phyloP scores from a whole-genome alignment of 2,113 vertebrate species.

The Raja brachyura region DNA sequence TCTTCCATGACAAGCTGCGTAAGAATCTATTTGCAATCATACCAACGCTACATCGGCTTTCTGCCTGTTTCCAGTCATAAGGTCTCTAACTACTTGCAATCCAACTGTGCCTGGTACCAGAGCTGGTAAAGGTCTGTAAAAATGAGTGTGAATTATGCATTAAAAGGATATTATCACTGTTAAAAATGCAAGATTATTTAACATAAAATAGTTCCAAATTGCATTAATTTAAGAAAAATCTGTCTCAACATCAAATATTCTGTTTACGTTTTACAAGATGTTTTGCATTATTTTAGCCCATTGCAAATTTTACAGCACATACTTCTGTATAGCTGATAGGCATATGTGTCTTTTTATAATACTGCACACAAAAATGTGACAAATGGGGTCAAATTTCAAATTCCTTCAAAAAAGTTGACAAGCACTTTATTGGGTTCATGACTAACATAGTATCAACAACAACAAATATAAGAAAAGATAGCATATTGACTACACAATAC shows the following conservation, averaged over 20 bases:
- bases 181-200: not conserved
- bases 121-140: not conserved
- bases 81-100: not conserved
- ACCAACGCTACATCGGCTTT: not conserved
- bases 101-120: not conserved
- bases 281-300: not conserved
- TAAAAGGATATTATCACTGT: not conserved
- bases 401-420: too few relatives aligned
- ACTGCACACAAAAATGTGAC: too few relatives aligned
- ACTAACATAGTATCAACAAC: too few relatives aligned
- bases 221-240: not conserved
- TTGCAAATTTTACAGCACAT: not conserved
- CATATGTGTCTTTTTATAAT: too few relatives aligned
- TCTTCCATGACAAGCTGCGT: too few relatives aligned
- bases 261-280: not conserved
- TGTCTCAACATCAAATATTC: not conserved
- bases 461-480: too few relatives aligned
- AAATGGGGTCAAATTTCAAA: too few relatives aligned
- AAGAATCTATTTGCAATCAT: not conserved
- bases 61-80: constrained; percentile 12
- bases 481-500: too few relatives aligned
- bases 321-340: not conserved
- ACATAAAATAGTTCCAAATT: not conserved
- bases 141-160: constrained; percentile 24
- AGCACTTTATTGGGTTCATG: too few relatives aligned